These are phyloP conservation scores for Timandra comae DNA, from an alignment of 2,888 invertebrate species.

Conservation along the genomic window DNA sequence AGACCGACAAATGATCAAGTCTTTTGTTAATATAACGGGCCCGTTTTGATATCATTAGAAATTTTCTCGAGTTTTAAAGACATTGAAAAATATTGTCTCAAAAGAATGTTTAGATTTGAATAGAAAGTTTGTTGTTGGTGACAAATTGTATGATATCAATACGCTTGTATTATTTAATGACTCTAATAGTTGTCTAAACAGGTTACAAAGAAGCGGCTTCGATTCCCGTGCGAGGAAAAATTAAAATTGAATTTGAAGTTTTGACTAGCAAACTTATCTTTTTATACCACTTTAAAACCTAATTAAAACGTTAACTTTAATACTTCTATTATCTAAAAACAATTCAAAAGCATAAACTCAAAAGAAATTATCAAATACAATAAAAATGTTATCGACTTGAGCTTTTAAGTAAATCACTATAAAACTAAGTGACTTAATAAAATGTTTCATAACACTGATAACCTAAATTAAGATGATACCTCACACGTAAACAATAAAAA, in stretches of 20 bases:
- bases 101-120: slow-evolving; percentile 22
- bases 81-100: slow-evolving; percentile 61
- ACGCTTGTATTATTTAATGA: too few species aligned
- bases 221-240: too few species aligned
- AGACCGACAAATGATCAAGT: slow-evolving; percentile 53
- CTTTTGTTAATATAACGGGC: slow-evolving; percentile 69
- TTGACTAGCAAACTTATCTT: too few species aligned
- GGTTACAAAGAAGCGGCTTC: too few species aligned
- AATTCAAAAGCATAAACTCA: too few species aligned
- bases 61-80: slow-evolving; percentile 50
- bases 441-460: slow-evolving; percentile 43
- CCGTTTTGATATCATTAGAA: slow-evolving; percentile 70
- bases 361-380: too few species aligned
- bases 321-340: too few species aligned
- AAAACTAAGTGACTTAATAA: slow-evolving; percentile 28
- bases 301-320: too few species aligned
- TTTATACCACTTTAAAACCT: too few species aligned
- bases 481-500: slow-evolving; percentile 54
- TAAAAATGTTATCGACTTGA: too few species aligned
- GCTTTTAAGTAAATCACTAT: slow-evolving; percentile 8
- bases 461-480: slow-evolving; percentile 48
- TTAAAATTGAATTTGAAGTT: too few species aligned
- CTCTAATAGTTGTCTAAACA: too few species aligned
- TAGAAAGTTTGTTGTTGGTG: slow-evolving; percentile 53
- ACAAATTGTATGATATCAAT: slow-evolving; percentile 37